These are phyloP conservation scores for Pachypanchax playfairii DNA, from an alignment of 2,113 vertebrate genomes.

Conservation along the genomic window DNA sequence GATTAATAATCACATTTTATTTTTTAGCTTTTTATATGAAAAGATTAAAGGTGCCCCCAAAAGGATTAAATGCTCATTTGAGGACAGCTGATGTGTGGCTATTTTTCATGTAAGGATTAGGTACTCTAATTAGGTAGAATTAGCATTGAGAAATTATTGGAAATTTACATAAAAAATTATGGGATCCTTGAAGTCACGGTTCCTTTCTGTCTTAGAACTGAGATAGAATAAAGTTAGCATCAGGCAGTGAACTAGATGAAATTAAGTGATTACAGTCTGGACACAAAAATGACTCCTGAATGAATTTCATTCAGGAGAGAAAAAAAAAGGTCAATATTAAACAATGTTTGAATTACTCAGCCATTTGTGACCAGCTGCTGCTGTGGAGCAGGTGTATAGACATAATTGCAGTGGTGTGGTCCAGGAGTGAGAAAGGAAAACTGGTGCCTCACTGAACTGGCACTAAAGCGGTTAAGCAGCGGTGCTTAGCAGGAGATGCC, in stretches of 20 bases:
- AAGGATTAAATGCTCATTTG: slow-evolving; percentile 94
- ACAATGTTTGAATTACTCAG: slow-evolving; percentile 68
- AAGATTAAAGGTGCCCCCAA: slow-evolving; percentile 92
- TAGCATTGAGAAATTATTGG: slow-evolving; percentile 74
- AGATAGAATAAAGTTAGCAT: slow-evolving; percentile 12
- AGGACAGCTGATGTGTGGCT: slow-evolving; percentile 84
- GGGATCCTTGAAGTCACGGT: slow-evolving; percentile 38
- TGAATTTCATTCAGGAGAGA: too few relatives aligned
- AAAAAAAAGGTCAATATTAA: too few relatives aligned
- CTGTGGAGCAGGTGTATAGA: too few relatives aligned
- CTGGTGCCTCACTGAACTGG: slow-evolving; percentile 40
- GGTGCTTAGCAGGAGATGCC: slow-evolving; percentile 19
- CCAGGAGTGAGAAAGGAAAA: slow-evolving; percentile 34
- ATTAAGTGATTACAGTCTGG: slow-evolving; percentile 4
- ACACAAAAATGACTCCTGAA: too few relatives aligned
- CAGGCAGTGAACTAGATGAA: slow-evolving; percentile 6
- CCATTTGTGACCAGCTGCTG: slow-evolving; percentile 89
- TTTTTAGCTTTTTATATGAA: slow-evolving; percentile 95
- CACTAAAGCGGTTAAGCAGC: slow-evolving; percentile 48
- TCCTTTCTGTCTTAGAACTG: slow-evolving; percentile 33
- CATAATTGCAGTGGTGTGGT: slow-evolving; percentile 61
- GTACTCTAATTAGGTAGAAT: slow-evolving; percentile 85
- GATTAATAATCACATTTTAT: slow-evolving; percentile 94
- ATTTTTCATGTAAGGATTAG: slow-evolving; percentile 92
- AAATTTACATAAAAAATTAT: slow-evolving; percentile 58